Evolutionary conservation across 35 echinoderm and acorn worm genomes (phyloP).

Genomic region (Diadema setosum): DNA sequence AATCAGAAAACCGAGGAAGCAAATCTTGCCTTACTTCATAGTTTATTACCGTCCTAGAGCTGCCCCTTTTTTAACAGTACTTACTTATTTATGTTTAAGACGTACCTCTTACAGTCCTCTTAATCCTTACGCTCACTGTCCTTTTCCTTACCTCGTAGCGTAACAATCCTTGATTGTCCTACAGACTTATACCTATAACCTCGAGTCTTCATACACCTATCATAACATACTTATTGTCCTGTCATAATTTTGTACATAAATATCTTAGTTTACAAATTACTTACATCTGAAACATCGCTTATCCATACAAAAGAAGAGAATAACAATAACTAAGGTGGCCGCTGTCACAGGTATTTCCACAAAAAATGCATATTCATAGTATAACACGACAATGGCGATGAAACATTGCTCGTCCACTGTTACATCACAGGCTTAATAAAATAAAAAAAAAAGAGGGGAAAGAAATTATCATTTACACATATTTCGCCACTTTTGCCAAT

Average conservation of each 20-base stretch:
- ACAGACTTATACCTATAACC: neutral
- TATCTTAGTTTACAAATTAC: constrained; percentile 3
- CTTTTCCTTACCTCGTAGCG: no score
- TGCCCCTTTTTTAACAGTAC: neutral
- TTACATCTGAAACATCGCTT: neutral
- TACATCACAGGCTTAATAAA: no score
- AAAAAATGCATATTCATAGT: neutral
- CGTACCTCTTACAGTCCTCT: neutral
- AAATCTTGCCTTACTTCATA: neutral
- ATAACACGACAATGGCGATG: neutral
- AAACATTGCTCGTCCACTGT: neutral
- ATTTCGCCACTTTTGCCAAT: neutral
- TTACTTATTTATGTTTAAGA: neutral
- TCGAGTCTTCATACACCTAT: neutral
- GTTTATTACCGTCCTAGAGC: neutral
- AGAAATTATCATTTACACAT: neutral
- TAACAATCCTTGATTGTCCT: neutral
- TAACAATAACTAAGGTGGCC: neutral
- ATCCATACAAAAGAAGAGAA: constrained; percentile 2
- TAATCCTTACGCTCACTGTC: no score
- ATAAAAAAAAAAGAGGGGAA: no score
- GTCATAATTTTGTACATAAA: neutral
- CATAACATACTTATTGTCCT: neutral
- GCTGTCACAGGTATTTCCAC: neutral
- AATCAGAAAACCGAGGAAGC: neutral